A percentile compares a stretch with the other conserved stretches of the same genome.
phyloP scores from a whole-genome alignment of 1,140 invertebrate species.

The Eriosoma lanigerum region DNA sequence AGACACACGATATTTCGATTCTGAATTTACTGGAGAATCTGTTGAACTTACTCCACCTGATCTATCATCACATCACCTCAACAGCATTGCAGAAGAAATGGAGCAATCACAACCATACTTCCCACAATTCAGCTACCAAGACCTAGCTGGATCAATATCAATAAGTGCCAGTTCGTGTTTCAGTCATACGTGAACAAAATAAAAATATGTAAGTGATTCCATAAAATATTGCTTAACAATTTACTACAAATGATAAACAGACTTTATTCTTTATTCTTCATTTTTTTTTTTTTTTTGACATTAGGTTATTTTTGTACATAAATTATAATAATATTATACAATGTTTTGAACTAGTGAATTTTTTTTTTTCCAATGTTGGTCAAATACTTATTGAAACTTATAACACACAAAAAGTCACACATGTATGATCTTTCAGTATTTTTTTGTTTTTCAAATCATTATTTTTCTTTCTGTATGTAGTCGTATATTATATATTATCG shows the following conservation, averaged over 20 bases:
- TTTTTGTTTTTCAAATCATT: slow-evolving; percentile 24
- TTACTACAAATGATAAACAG: slow-evolving; percentile 46
- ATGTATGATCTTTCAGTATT: slow-evolving; percentile 47
- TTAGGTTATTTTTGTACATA: slow-evolving; percentile 47
- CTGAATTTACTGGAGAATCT: slow-evolving; percentile 96
- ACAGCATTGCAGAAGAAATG: slow-evolving; percentile 70
- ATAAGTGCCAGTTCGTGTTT: slow-evolving; percentile 51
- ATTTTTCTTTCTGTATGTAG: slow-evolving; percentile 35
- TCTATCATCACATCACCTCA: slow-evolving; percentile 64
- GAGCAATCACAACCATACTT: slow-evolving; percentile 69
- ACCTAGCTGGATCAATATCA: slow-evolving; percentile 56
- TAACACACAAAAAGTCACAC: slow-evolving; percentile 24
- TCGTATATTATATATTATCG: slow-evolving; percentile 47
- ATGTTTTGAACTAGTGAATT: slow-evolving; percentile 50
- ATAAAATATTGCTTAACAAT: slow-evolving; percentile 49
- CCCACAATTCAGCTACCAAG: slow-evolving; percentile 76
- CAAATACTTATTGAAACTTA: slow-evolving; percentile 49
- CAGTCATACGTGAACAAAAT: slow-evolving; percentile 51
- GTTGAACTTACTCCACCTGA: slow-evolving; percentile 95
- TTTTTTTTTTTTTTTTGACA: slow-evolving; percentile 43
- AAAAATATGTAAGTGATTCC: slow-evolving; percentile 47
- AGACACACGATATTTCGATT: slow-evolving; percentile 96
- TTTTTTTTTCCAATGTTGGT: slow-evolving; percentile 48
- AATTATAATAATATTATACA: slow-evolving; percentile 45
- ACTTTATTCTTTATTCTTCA: slow-evolving; percentile 8